Evolutionary conservation across 2,888 invertebrate species (phyloP), one percentile per base, ranked within the genome.

Genomic region (Sericinus montela): DNA sequence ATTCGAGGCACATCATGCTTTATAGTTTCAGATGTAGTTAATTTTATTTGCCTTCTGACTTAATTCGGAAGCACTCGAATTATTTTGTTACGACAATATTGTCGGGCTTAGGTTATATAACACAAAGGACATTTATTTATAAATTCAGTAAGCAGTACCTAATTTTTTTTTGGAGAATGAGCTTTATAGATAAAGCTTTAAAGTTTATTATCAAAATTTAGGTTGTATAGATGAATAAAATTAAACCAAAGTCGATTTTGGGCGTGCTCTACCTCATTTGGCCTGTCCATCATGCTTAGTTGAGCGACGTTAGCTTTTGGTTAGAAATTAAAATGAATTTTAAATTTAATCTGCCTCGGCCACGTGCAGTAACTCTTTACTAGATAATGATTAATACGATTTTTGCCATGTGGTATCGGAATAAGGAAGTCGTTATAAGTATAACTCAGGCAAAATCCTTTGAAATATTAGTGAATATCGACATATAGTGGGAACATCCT

Each of bases 221-320:
- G 1, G 11, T 11, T 13, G 11, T 34, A 11, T 0, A 23, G 34
- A 23, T 28, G 10, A 40, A 40, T 34, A 40, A 40, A 46, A 40
- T 30, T 9, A 10, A 29, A 14, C 19, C 36, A 9, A 30, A 10
- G 23, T 39, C 36, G 41, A 41, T 36, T 29, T 9, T 39, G 23
- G 15, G 32, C 23, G 23, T 1, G 11, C 32, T 23, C 19, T 23
- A 46, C 40, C 46, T 40, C 40, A 41, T 47, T 47, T 35, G 16
- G 28, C 35, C 35, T 13, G 46, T 47, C 46, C 40, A 35, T 47
- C 40, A 34, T 47, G 35, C 40, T 47, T 41, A 41, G 40, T 13
- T 25, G 40, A 29, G 30, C 15, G 29, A 23, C 11, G 28, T 39
- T 19, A 19, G 14, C 38, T 30, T 10, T 11, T 29, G 30, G 25